These are phyloP conservation scores for Chinchilla lanigera DNA, from an alignment of 2,113 vertebrate genomes.

Conservation along the genomic window DNA sequence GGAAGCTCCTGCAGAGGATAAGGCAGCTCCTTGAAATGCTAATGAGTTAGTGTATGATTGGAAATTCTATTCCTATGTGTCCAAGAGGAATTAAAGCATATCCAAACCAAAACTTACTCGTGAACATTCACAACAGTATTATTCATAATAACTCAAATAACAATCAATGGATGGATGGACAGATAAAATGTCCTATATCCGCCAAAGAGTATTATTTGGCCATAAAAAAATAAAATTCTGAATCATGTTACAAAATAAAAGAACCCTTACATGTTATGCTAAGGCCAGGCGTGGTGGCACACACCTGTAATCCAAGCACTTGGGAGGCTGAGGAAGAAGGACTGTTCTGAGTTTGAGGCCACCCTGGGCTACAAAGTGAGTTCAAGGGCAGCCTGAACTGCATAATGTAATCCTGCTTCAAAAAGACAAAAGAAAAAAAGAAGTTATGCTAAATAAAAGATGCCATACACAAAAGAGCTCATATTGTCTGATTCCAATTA, in stretches of 20 bases:
- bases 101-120: neutral
- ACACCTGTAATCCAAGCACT: neutral
- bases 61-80: neutral
- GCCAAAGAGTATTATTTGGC: neutral
- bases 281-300: neutral
- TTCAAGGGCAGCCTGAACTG: neutral
- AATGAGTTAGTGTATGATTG: neutral
- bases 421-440: neutral
- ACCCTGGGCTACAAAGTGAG: neutral
- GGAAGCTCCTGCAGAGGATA: neutral
- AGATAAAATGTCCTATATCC: neutral
- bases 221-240: neutral
- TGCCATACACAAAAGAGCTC: neutral
- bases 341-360: neutral
- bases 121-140: neutral
- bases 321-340: too few species aligned
- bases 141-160: neutral
- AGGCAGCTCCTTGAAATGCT: neutral
- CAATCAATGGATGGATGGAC: neutral
- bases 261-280: neutral
- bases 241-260: neutral
- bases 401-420: neutral
- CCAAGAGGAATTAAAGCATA: neutral
- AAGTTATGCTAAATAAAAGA: neutral
- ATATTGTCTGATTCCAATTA: neutral